Percentiles rank a stretch among this genome's conserved stretches.
These are phyloP conservation scores for Porphyrio hochstetteri DNA, from an alignment of 2,113 vertebrate species.

Conservation along the genomic window DNA sequence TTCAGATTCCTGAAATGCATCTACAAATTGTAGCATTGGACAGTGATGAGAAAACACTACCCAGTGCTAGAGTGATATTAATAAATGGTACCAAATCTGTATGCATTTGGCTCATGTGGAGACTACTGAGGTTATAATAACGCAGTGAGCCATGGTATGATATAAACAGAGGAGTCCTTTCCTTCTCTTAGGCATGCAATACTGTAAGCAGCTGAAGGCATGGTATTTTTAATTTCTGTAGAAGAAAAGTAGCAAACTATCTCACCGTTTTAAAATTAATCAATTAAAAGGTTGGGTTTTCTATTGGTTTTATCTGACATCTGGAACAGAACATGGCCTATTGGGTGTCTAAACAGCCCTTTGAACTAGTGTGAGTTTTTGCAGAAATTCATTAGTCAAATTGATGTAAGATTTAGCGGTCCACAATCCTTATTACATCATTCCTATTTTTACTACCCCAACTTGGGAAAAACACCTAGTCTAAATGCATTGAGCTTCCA, in stretches of 20 bases:
- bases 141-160: background rate
- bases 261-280: background rate
- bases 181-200: background rate
- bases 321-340: background rate
- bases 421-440: background rate
- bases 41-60: no score
- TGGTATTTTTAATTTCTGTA: background rate
- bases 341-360: background rate
- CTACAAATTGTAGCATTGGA: background rate
- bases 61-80: background rate
- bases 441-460: background rate
- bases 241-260: background rate
- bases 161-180: background rate
- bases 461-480: background rate
- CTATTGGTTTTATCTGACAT: background rate
- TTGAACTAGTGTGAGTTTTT: background rate
- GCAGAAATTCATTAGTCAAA: background rate
- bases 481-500: background rate
- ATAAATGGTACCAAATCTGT: background rate
- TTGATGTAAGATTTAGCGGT: background rate
- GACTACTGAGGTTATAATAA: background rate
- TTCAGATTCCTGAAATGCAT: background rate
- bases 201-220: background rate
- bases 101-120: background rate
- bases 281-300: background rate